Evolutionary conservation across 2,113 vertebrate species (phyloP).

Genomic region (Lepus americanus): DNA sequence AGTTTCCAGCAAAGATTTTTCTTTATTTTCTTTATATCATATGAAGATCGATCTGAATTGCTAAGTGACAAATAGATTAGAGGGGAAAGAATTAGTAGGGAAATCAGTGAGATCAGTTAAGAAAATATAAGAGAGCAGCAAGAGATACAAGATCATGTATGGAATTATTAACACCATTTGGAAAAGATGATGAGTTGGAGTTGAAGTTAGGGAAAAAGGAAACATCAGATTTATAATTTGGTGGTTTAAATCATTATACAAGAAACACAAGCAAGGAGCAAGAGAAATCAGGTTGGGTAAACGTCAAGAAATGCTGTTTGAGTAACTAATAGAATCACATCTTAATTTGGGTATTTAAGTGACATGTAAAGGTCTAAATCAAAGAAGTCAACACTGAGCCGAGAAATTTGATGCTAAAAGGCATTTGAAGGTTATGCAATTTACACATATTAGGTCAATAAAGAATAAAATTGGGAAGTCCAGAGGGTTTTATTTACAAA

Average conservation of each 20-base stretch:
- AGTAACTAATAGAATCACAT: background rate
- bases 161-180: background rate
- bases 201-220: background rate
- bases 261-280: background rate
- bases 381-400: background rate
- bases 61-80: background rate
- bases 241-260: background rate
- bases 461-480: background rate
- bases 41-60: background rate
- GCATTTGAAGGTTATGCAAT: background rate
- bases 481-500: background rate
- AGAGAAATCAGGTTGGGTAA: background rate
- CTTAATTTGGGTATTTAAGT: background rate
- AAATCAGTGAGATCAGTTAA: background rate
- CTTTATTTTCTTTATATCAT: background rate
- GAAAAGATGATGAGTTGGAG: background rate
- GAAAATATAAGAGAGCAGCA: background rate
- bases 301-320: background rate
- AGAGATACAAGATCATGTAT: background rate
- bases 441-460: background rate
- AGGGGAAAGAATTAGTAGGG: accelerated
- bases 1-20: background rate
- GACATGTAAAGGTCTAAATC: background rate
- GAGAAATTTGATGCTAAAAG: background rate
- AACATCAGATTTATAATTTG: background rate